phyloP scores from a whole-genome alignment of 2,888 invertebrate genomes.

The Scrobipalpa atriplicella region DNA sequence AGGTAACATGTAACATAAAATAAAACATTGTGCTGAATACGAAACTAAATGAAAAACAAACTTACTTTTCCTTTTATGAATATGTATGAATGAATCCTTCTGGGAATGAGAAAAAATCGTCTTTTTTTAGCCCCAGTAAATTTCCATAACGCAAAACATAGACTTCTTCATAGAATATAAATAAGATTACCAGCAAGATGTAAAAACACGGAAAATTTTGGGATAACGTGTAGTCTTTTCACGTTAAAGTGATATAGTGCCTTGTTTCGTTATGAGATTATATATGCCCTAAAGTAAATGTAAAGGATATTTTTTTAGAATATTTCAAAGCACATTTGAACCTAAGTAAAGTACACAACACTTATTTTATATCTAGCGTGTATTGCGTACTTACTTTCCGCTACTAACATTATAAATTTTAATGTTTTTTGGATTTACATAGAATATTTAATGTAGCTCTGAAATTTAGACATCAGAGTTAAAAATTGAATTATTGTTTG shows the following conservation, averaged over 20 bases:
- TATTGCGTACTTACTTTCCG: no score
- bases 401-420: no score
- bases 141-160: constrained; percentile 14
- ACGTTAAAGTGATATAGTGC: constrained; percentile 1
- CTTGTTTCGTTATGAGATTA: constrained; percentile 1
- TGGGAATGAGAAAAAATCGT: neutral
- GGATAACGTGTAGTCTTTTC: neutral
- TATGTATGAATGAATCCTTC: constrained; percentile 7
- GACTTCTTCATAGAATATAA: constrained; percentile 9
- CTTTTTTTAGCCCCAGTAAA: neutral
- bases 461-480: no score
- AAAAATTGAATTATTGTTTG: no score
- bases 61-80: constrained; percentile 12
- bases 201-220: neutral
- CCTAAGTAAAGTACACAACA: no score
- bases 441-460: no score
- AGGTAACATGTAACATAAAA: neutral
- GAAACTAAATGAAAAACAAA: constrained; percentile 17
- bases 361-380: no score
- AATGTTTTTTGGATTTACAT: no score
- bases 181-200: constrained; percentile 4
- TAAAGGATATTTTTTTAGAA: no score
- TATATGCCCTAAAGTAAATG: neutral
- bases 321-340: no score
- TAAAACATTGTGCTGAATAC: constrained; percentile 5